phyloP scores from a whole-genome alignment of 2,888 invertebrate species.

The Diarsia rubi region DNA sequence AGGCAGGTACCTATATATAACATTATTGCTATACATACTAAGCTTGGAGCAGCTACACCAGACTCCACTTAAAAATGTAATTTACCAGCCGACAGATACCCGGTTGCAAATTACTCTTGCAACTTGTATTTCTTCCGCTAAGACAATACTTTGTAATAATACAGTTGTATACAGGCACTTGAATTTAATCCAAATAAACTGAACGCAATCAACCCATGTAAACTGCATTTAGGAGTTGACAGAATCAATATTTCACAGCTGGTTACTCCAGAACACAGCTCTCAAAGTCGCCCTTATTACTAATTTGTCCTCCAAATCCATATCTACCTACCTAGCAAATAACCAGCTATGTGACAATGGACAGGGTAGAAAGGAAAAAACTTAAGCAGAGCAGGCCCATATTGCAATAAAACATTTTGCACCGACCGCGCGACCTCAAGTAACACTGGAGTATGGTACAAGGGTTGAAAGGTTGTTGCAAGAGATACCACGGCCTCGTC shows the following conservation, averaged over 20 bases:
- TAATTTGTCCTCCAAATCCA: background rate
- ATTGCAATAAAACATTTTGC: background rate
- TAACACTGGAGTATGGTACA: background rate
- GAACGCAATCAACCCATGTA: background rate
- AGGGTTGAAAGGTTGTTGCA: background rate
- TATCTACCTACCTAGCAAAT: background rate
- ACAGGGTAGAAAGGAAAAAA: background rate
- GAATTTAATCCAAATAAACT: background rate
- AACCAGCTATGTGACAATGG: background rate
- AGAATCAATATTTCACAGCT: background rate
- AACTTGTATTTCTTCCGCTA: conserved; percentile 23
- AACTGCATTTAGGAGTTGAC: background rate
- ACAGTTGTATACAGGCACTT: conserved; percentile 1
- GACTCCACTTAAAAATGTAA: conserved; percentile 45
- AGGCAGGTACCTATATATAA: too few relatives aligned
- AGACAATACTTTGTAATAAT: conserved; percentile 23
- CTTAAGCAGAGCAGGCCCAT: too few relatives aligned
- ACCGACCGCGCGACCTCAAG: background rate
- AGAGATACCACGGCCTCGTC: too few relatives aligned
- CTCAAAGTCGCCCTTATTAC: background rate
- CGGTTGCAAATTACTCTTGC: conserved; percentile 25
- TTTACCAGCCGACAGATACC: conserved; percentile 32
- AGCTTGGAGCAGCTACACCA: conserved; percentile 9
- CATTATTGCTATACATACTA: background rate
- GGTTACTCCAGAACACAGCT: background rate